Conservation (phyloP, 2,113 vertebrate species). For the Peromyscus leucopus region DNA sequence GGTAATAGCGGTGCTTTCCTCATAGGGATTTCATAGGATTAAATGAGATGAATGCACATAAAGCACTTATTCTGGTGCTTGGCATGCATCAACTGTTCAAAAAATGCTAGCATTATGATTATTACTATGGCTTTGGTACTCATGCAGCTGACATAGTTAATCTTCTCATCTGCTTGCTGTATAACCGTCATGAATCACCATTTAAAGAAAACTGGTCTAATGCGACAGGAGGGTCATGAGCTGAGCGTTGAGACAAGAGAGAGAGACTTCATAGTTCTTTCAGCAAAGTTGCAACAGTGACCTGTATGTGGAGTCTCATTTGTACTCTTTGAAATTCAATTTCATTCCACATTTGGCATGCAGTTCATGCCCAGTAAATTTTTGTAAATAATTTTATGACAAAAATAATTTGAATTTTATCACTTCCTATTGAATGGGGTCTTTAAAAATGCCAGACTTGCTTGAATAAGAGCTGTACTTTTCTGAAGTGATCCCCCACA, state of each 20-base stretch:
- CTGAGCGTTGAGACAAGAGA: background rate
- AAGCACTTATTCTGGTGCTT: background rate
- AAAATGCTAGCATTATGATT: background rate
- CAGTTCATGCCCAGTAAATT: background rate
- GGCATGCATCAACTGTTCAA: background rate
- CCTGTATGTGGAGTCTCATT: background rate
- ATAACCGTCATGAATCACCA: conserved; percentile 12
- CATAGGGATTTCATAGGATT: background rate
- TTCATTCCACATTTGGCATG: background rate
- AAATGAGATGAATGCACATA: conserved; percentile 18
- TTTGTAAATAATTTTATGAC: conserved; percentile 33
- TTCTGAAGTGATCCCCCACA: background rate
- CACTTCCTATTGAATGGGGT: background rate
- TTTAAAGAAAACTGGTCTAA: conserved; percentile 28
- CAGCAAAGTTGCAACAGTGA: conserved; percentile 4
- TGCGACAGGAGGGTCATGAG: background rate
- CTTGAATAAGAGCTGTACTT: conserved; percentile 4
- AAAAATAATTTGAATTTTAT: conserved; percentile 6
- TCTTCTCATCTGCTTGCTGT: background rate
- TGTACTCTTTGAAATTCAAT: background rate
- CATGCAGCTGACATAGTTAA: background rate
- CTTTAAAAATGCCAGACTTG: conserved; percentile 38
- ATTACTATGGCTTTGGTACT: background rate
- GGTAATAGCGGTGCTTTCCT: background rate
- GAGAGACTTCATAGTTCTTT: background rate